Percentiles rank a stretch among this genome's conserved stretches.
Evolutionary conservation across 2,888 invertebrate species (phyloP).

Genomic region (Sminthurides aquaticus): DNA sequence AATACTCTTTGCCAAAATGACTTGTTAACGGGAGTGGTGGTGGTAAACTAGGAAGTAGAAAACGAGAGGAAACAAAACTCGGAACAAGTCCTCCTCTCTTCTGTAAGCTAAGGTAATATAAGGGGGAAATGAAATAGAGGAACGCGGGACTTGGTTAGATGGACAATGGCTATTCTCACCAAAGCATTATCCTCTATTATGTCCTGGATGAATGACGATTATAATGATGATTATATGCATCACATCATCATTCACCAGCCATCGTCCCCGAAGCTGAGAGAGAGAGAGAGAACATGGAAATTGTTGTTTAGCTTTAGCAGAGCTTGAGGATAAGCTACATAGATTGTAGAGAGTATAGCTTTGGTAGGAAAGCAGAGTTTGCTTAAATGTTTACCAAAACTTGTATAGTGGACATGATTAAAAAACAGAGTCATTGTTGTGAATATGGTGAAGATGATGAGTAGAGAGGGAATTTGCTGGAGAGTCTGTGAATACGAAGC

Average conservation of each 20-base stretch:
- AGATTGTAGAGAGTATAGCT: too few species aligned
- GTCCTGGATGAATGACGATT: slow-evolving; percentile 24
- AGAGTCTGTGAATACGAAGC: too few species aligned
- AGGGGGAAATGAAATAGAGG: slow-evolving; percentile 4
- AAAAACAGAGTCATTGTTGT: too few species aligned
- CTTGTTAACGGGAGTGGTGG: background rate
- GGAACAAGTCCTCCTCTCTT: too few species aligned
- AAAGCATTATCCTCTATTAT: slow-evolving; percentile 27
- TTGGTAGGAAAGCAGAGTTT: too few species aligned
- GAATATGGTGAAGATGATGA: too few species aligned
- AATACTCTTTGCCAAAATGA: background rate
- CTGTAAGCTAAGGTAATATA: too few species aligned
- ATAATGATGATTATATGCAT: slow-evolving; percentile 26
- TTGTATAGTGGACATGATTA: too few species aligned
- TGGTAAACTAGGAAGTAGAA: background rate
- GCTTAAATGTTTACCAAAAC: too few species aligned
- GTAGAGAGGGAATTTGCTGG: too few species aligned
- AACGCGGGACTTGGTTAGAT: slow-evolving; percentile 22
- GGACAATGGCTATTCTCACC: slow-evolving; percentile 30
- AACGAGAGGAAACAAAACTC: background rate
- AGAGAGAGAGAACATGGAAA: slow-evolving; percentile 22
- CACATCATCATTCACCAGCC: slow-evolving; percentile 21
- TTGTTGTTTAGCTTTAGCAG: too few species aligned
- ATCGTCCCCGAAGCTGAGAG: slow-evolving; percentile 9
- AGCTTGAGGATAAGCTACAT: too few species aligned